Percentiles rank a stretch among this genome's conserved stretches.
Conservation (phyloP, 2,797 vertebrate genomes). For the Phoebastria nigripes region DNA sequence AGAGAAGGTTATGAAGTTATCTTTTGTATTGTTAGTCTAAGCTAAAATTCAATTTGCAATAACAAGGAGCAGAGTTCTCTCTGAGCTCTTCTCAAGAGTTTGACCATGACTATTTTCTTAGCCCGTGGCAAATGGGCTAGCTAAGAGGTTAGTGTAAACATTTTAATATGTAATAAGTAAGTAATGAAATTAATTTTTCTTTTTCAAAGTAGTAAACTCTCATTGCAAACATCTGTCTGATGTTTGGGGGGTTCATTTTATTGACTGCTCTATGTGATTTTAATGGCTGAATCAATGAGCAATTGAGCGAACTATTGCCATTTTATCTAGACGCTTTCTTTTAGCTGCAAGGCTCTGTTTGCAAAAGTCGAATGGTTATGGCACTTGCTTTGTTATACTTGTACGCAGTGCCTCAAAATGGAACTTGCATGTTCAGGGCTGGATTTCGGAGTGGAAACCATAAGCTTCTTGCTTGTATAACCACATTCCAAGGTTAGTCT, state of each 20-base stretch:
- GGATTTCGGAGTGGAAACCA: constrained; percentile 65
- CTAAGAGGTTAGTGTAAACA: background rate
- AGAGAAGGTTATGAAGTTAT: background rate
- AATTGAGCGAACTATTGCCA: background rate
- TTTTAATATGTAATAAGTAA: background rate
- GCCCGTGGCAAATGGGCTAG: background rate
- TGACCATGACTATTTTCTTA: background rate
- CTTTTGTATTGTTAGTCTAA: background rate
- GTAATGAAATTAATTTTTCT: background rate
- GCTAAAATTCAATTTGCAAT: background rate
- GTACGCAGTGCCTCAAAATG: constrained; percentile 37
- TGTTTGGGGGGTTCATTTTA: background rate
- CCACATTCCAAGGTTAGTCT: constrained; percentile 69
- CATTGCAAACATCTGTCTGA: background rate
- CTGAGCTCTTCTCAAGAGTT: background rate
- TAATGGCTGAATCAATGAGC: background rate
- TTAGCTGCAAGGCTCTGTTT: background rate
- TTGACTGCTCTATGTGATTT: background rate
- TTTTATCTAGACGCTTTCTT: background rate
- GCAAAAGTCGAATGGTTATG: constrained; percentile 18
- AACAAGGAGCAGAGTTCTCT: background rate
- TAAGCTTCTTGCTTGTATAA: constrained; percentile 69
- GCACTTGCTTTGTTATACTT: constrained; percentile 56
- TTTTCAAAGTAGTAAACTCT: background rate
- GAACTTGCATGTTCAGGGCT: constrained; percentile 54